Evolutionary conservation across 1,140 invertebrate species (phyloP).

Genomic region (Sarcophaga peregrina): DNA sequence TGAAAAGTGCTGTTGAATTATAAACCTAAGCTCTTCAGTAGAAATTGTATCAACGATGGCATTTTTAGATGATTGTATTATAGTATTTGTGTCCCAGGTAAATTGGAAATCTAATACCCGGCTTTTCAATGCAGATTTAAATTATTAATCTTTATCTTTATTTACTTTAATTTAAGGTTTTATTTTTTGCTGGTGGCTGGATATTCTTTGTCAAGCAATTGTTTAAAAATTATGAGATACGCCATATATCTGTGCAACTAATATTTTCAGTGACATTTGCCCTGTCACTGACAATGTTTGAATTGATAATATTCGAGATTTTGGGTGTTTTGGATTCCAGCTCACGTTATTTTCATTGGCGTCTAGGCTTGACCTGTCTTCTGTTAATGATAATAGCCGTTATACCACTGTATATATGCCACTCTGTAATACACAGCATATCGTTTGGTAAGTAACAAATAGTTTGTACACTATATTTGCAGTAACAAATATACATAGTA

Average conservation of each 20-base stretch:
- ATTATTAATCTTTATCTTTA: conserved; percentile 7
- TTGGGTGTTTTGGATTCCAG: conserved; percentile 90
- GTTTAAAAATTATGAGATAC: conserved; percentile 98
- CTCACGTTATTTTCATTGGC: conserved; percentile 97
- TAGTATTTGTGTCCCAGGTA: conserved; percentile 78
- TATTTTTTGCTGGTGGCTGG: conserved; percentile 98
- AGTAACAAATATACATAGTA: not conserved
- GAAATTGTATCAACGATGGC: conserved; percentile 68
- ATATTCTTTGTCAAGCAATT: conserved; percentile 98
- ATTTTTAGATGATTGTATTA: conserved; percentile 75
- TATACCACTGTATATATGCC: conserved; percentile 97
- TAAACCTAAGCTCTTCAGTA: not conserved
- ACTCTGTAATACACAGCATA: conserved; percentile 93
- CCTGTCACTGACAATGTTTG: conserved; percentile 99
- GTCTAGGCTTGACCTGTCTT: conserved; percentile 89
- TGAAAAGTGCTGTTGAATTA: not conserved
- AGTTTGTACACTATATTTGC: not conserved
- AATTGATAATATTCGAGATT: conserved; percentile 99
- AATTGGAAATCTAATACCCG: conserved; percentile 47
- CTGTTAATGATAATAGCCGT: conserved; percentile 95
- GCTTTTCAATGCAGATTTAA: not conserved
- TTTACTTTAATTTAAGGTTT: conserved; percentile 72
- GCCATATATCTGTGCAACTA: conserved; percentile 92
- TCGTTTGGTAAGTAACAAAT: conserved; percentile 79
- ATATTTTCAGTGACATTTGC: conserved; percentile 98